Evolutionary conservation across 2,113 vertebrate species (phyloP), one percentile per base, ranked within the genome.

Genomic region (Oenanthe oenanthe): DNA sequence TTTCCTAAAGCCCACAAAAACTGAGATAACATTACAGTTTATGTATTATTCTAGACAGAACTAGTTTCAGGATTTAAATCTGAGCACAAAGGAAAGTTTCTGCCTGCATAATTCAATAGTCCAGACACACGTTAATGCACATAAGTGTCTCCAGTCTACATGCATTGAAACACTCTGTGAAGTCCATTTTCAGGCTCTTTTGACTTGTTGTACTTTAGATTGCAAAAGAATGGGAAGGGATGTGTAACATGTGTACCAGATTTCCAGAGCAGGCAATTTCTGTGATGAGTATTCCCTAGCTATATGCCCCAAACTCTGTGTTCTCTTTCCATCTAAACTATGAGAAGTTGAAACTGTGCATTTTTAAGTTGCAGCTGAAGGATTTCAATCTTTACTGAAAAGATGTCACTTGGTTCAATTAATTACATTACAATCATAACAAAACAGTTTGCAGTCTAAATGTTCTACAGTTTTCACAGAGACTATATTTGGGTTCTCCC

Each of bases 1-100:
- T 79, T 50, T 57, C 22, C 28, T 43, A 85, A 42, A 94, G 50
- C 19, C 91, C n/a, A 19, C 4, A 72, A 92, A 93, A 83, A 88
- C 17, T 32, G 24, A 87, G 28, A 82, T 22, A 89, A 77, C 51
- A 70, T 76, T 78, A 67, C 61, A 40, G 20, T 38, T 88, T 38
- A 60, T 48, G 5, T 38, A 73, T 90, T 92, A 48, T 51, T 84
- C n/a, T n/a, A 51, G 42, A 40, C 10, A 85, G 34, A 73, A 70
- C 22, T 58, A 73, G 28, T 68, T 71, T 72, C 54, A 66, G 62
- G 3, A 76, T 57, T 85, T 66, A 79, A 73, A 61, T 73, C 22
- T 62, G 25, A 80, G 34, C 45, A 57, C 47, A 65, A 82, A 70
- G 10, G 5, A 87, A 60, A 38, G 9, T 65, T 91, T 57, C 58